phyloP scores from a whole-genome alignment of 1,140 invertebrate genomes.

The Diabrotica virgifera region DNA sequence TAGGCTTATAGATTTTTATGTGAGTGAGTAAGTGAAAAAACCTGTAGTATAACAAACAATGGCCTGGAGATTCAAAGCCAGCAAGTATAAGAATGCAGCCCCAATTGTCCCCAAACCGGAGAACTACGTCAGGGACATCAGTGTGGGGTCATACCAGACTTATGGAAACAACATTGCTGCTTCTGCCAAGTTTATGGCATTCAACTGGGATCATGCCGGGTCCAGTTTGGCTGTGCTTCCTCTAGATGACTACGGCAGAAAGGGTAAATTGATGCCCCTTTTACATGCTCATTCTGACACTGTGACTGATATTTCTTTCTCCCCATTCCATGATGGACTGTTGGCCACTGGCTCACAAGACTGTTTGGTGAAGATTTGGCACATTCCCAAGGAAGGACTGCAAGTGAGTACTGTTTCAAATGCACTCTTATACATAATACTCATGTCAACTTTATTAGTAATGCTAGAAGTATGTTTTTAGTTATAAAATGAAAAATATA shows the following conservation, averaged over 20 bases:
- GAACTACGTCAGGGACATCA: conserved; percentile 84
- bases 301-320: conserved; percentile 93
- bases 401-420: conserved; percentile 31
- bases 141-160: conserved; percentile 85
- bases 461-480: background rate
- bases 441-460: background rate
- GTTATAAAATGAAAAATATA: background rate
- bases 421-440: background rate
- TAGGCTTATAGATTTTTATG: background rate
- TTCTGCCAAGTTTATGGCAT: conserved; percentile 88
- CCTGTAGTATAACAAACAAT: conserved; percentile 49
- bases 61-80: conserved; percentile 95
- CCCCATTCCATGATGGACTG: conserved; percentile 89
- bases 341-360: conserved; percentile 89
- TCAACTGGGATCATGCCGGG: conserved; percentile 84
- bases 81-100: conserved; percentile 95
- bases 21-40: background rate
- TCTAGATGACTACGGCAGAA: conserved; percentile 76
- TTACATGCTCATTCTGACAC: conserved; percentile 84
- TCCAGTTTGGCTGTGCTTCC: conserved; percentile 84
- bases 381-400: conserved; percentile 75
- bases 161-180: conserved; percentile 93
- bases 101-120: conserved; percentile 90
- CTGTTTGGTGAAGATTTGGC: conserved; percentile 84
- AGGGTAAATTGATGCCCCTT: conserved; percentile 79